These are phyloP conservation scores for Apostichopus californicus DNA, from an alignment of 35 echinoderm and acorn worm genomes.

Conservation along the genomic window DNA sequence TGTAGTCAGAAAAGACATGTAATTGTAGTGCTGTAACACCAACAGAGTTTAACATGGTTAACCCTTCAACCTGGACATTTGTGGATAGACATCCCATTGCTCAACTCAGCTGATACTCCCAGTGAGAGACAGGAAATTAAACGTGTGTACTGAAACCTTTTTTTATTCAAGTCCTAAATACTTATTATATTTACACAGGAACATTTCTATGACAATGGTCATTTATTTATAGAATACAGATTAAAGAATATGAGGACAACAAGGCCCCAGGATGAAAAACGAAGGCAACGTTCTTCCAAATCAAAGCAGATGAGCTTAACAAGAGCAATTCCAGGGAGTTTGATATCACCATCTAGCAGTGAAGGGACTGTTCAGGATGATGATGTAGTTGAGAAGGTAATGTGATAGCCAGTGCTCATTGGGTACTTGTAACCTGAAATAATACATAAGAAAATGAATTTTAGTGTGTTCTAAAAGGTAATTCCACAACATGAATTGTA, in stretches of 20 bases:
- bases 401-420: neutral
- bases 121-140: no score
- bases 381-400: neutral
- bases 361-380: neutral
- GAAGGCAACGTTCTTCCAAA: neutral
- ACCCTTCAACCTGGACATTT: neutral
- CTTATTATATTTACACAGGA: constrained; percentile 47
- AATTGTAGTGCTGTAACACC: neutral
- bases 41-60: neutral
- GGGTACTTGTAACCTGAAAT: neutral
- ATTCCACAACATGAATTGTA: no score
- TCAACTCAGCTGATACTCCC: neutral
- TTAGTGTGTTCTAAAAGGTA: no score
- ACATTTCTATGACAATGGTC: constrained; percentile 49
- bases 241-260: constrained; percentile 28
- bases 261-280: neutral
- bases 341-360: neutral
- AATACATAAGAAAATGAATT: no score
- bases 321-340: neutral
- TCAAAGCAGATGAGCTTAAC: neutral
- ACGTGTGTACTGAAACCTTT: neutral
- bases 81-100: neutral
- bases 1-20: no score
- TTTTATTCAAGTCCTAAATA: neutral
- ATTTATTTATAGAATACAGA: constrained; percentile 41